Base-by-base conservation (phyloP, 1,140 invertebrate genomes). In the Sycobia sp. region DNA sequence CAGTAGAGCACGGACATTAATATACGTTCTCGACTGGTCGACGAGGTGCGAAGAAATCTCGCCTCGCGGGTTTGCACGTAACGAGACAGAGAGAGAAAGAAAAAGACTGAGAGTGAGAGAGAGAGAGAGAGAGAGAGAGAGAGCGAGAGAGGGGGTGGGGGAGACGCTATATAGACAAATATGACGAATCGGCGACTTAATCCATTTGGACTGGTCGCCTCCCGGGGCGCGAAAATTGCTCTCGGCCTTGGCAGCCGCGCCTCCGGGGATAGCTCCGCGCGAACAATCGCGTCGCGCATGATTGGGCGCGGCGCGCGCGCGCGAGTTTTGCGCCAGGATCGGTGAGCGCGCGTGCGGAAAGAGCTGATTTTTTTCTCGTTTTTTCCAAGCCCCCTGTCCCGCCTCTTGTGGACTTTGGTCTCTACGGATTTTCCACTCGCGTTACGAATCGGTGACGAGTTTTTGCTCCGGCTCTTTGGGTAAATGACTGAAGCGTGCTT, bases 101-200 rank as follows among this genome's bases (percentile, higher is more conserved):
- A n/a, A n/a, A n/a, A n/a, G n/a, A n/a, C n/a, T n/a, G 36, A 54
- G 44, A 32, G 54, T 41, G 66, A 61, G 61, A 63, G 64, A 20
- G 60, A 32, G 58, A 43, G 65, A 69, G 58, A 56, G 59, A 56
- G 38, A 39, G 38, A 39, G 38, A 62, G 54, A 57, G 29, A 47
- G 39, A 65, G 23, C 20, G 32, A 44, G 39, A 41, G 22, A 38
- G 50, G 55, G 49, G 32, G 32, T 34, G 20, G 60, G 44, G 62
- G 22, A 50, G 25, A 65, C 56, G 68, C n/a, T n/a, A n/a, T n/a
- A n/a, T n/a, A n/a, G n/a, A n/a, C n/a, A n/a, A n/a, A n/a, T n/a
- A n/a, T 73, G 75, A 80, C 73, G 71, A 78, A 80, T 79, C 74
- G 73, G 41, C 41, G 50, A 47, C 50, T 65, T 79, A 73, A 81